Base-by-base conservation (phyloP, 2,797 vertebrate genomes). In the Pseudomugil gertrudae region DNA sequence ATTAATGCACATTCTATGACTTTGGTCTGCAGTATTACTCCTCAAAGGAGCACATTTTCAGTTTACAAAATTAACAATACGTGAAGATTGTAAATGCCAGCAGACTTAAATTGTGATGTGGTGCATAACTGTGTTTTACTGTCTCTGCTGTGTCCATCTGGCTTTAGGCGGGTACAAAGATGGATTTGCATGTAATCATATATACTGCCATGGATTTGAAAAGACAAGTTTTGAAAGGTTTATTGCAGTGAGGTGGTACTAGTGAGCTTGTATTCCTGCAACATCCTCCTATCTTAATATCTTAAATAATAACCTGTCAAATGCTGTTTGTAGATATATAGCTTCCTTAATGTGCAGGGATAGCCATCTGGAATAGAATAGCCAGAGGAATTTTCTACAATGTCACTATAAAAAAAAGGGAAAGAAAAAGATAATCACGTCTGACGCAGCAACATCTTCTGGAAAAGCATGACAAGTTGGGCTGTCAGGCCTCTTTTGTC, bases 281-380 rank as follows among this genome's bases (percentile, higher is more conserved):
- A 81, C 71, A 75, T 85, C 80, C 33, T 64, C 73, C 57, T 51
- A 30, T 69, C 80, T 84, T 85, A 83, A 82, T 85, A 78, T 87
- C 78, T 69, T 27, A 82, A 88, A 85, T 84, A 89, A 90, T 89
- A 76, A 87, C 83, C 87, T 83, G 87, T 92, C 90, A 92, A 80
- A 85, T 63, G 76, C 56, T 84, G 80, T 92, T 91, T 90, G 76
- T 78, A 77, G 76, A 77, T 77, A 90, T 80, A 80, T 71, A 72
- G 74, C 84, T 87, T 85, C 81, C 79, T 88, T 88, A 87, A 89
- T 86, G 85, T 81, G 84, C 83, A 65, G 72, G 80, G 86, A 90
- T 91, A 84, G 69, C 78, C 78, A 77, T 89, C 58, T 76, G 75
- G 86, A 89, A 89, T 74, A 76, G 82, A 79, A 84, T 79, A 74